Evolutionary conservation across 2,888 invertebrate genomes (phyloP), one percentile per base, ranked within the genome.

Genomic region (Pseudococcus jackbeardsleyi): DNA sequence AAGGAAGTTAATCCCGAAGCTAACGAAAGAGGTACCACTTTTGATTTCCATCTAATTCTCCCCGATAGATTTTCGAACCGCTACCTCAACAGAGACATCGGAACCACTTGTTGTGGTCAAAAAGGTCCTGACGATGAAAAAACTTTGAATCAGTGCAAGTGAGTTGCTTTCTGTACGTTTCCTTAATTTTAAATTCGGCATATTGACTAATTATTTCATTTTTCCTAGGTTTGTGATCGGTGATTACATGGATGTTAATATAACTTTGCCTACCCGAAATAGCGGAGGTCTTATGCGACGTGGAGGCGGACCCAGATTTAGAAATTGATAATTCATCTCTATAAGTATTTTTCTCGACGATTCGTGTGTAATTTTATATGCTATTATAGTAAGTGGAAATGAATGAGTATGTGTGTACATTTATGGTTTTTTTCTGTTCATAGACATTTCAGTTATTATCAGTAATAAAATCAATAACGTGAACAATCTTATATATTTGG

Each of bases 1-100:
- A 98, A 98, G 91, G 99, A 99, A 93, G 99, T 99, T 0, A 99
- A 99, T 92, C 97, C 98, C 8, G 99, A 99, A 91, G 97, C 99
- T 0, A 93, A 99, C 85, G 95, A 96, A 88, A 97, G 98, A 91
- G 99, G 99, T 79, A 99, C 99, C 5, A 97, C 96, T 91, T 99
- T 99, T 92, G 98, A 98, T 91, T 99, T 99, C 93, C 96, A 98
- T 2, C 93, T 99, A 86, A 96, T 97, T 0, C 96, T 94, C 90
- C 97, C 97, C 0, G 96, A 97, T 90, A 93, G 92, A 90, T 93
- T 96, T 89, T 94, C 94, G 19, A 94, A 96, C 8, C 94, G 96
- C n/a, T 98, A 96, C 91, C 93, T 97, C 88, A 95, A 97, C 94
- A 94, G 98, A 89, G 98, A 99, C 91, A 97, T 99, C 90, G 99